Evolutionary conservation across 2,888 invertebrate genomes (phyloP).

Genomic region (Onthophagus sagittarius): DNA sequence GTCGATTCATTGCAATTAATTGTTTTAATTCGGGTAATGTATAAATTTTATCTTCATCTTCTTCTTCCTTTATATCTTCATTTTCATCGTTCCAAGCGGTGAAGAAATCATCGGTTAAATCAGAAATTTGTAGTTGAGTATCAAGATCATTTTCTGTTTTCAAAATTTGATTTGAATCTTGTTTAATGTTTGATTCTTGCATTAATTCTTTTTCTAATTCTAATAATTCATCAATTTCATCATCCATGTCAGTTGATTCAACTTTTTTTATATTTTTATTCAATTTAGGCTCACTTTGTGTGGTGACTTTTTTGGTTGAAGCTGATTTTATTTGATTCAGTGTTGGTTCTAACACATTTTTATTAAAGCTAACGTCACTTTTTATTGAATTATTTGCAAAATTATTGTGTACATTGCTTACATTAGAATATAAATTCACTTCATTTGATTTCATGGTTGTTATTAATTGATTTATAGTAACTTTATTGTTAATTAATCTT

Average conservation of each 20-base stretch:
- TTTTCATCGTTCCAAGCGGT: slow-evolving; percentile 38
- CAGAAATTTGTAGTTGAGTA: slow-evolving; percentile 1
- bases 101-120: slow-evolving; percentile 38
- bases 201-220: slow-evolving; percentile 32
- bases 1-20: slow-evolving; percentile 38
- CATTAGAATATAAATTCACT: not conserved
- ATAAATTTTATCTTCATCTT: slow-evolving; percentile 31
- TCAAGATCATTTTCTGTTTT: slow-evolving; percentile 9
- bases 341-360: too few relatives aligned
- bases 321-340: too few relatives aligned
- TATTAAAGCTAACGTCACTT: too few relatives aligned
- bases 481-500: slow-evolving; percentile 31
- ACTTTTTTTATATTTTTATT: too few relatives aligned
- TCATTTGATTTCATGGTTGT: not conserved
- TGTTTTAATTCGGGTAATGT: slow-evolving; percentile 32
- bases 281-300: too few relatives aligned
- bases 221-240: slow-evolving; percentile 35
- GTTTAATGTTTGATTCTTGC: not conserved
- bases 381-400: slow-evolving; percentile 12
- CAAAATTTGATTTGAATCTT: not conserved
- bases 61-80: slow-evolving; percentile 35
- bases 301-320: too few relatives aligned
- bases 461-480: not conserved
- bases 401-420: slow-evolving; percentile 16
- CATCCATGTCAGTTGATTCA: slow-evolving; percentile 20